Evolutionary conservation across 2,113 vertebrate genomes (phyloP).

Genomic region (Protomyctophum bolini): DNA sequence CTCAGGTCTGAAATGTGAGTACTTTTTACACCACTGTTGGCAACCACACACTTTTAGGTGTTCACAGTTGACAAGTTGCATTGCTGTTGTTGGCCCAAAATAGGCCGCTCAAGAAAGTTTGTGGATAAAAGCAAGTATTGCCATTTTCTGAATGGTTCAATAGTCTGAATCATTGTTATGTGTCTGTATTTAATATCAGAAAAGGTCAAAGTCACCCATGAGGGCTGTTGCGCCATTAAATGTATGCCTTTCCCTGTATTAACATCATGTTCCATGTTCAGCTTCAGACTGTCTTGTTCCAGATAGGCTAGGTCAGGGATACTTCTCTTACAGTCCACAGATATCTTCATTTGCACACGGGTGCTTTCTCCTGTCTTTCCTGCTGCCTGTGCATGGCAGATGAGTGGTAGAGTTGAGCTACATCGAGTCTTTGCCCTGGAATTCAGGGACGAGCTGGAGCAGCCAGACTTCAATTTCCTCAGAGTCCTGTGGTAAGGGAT

Average conservation of each 20-base stretch:
- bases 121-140: slow-evolving; percentile 16
- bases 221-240: slow-evolving; percentile 7
- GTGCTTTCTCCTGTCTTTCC: not conserved
- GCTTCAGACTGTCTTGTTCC: not conserved
- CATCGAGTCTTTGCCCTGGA: not conserved
- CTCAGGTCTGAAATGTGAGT: no score
- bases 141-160: slow-evolving; percentile 33
- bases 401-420: not conserved
- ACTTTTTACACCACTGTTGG: no score
- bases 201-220: slow-evolving; percentile 34
- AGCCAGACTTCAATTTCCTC: slow-evolving; percentile 15
- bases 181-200: slow-evolving; percentile 28
- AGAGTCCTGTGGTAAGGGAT: slow-evolving; percentile 10
- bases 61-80: not conserved
- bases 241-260: not conserved
- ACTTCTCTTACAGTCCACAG: not conserved
- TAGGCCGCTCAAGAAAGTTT: not conserved
- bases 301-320: not conserved
- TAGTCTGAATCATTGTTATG: slow-evolving; percentile 24
- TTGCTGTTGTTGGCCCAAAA: not conserved
- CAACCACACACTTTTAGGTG: no score
- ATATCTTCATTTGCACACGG: not conserved
- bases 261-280: not conserved
- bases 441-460: not conserved
- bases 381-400: not conserved